Conservation (phyloP, 2,888 invertebrate genomes). For the Gymnosoma rotundatum region DNA sequence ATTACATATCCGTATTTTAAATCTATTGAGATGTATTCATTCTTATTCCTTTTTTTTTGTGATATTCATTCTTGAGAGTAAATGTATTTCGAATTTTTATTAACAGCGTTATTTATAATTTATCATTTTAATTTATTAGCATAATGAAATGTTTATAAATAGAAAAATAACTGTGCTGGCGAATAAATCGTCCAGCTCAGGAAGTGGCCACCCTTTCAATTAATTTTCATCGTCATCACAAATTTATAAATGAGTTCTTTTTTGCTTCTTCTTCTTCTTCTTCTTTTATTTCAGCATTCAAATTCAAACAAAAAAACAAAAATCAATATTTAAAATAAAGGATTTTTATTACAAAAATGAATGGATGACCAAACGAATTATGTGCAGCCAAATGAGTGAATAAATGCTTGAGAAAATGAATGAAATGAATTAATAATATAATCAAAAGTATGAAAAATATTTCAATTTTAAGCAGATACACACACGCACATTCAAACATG, state of each 20-base stretch:
- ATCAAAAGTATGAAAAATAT: no score
- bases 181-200: not conserved
- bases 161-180: no score
- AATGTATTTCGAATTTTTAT: not conserved
- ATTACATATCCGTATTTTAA: no score
- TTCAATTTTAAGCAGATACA: no score
- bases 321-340: constrained; percentile 40
- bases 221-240: not conserved
- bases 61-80: not conserved
- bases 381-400: not conserved
- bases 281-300: not conserved
- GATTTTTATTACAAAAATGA: constrained; percentile 7
- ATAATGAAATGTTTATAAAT: not conserved
- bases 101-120: no score
- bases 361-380: not conserved
- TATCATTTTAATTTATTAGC: not conserved
- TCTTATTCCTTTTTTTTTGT: no score
- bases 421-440: constrained; percentile 21
- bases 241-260: not conserved
- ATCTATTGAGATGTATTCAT: no score
- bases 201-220: not conserved
- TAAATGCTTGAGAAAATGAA: constrained; percentile 3
- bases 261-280: not conserved
- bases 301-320: not conserved
- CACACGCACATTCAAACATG: not conserved